Evolutionary conservation across 2,113 vertebrate species (phyloP).

Genomic region (Pseudopipra pipra): DNA sequence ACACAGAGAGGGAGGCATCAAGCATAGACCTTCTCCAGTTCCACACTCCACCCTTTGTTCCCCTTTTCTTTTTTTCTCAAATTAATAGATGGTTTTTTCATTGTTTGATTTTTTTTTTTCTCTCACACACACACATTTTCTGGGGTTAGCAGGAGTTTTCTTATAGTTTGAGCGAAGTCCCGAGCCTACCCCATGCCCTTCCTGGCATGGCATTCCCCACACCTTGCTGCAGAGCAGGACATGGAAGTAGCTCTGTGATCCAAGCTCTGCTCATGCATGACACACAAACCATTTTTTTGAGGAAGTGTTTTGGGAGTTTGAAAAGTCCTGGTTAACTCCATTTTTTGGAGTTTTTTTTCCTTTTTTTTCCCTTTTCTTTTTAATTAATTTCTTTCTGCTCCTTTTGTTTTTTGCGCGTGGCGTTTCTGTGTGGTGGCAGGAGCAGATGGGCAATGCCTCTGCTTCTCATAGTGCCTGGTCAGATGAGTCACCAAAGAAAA

Average conservation of each 20-base stretch:
- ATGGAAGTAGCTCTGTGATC: not conserved
- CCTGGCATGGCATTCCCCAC: not conserved
- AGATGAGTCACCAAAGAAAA: not conserved
- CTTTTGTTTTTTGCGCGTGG: not conserved
- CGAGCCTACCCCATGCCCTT: accelerated
- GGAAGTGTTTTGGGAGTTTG: constrained; percentile 41
- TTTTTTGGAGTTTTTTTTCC: not conserved
- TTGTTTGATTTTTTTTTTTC: not conserved
- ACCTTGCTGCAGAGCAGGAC: not conserved
- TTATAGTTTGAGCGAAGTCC: not conserved
- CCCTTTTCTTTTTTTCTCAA: not conserved
- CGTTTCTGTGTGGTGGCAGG: not conserved
- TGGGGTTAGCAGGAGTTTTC: not conserved
- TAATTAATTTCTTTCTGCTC: not conserved
- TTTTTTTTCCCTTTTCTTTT: not conserved
- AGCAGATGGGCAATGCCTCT: not conserved
- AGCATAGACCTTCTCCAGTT: not conserved
- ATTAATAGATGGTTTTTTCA: not conserved
- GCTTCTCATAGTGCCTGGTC: not conserved
- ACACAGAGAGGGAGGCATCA: accelerated
- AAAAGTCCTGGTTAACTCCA: not conserved
- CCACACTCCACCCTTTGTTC: not conserved
- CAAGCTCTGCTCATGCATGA: not conserved
- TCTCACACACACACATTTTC: accelerated
- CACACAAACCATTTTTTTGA: not conserved